These are phyloP conservation scores for Raja brachyura DNA, from an alignment of 2,113 vertebrate genomes.

Conservation along the genomic window DNA sequence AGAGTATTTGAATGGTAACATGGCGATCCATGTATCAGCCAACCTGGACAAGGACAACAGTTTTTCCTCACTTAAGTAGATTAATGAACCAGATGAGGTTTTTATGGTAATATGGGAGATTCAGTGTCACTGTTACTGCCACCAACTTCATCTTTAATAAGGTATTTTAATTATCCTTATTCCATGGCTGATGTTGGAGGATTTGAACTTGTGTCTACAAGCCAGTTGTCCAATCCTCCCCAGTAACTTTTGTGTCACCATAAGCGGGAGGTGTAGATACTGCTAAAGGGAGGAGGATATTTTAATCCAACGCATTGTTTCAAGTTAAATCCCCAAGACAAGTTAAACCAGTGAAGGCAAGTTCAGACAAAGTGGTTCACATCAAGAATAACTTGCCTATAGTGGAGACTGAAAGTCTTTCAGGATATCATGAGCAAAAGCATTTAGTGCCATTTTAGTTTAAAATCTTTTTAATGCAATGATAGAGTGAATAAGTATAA, in stretches of 20 bases:
- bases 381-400: not conserved
- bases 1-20: not conserved
- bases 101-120: too few relatives aligned
- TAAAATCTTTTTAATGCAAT: not conserved
- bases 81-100: too few relatives aligned
- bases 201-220: too few relatives aligned
- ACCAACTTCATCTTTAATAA: too few relatives aligned
- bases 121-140: too few relatives aligned
- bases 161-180: too few relatives aligned
- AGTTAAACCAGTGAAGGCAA: not conserved
- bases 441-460: not conserved
- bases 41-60: too few relatives aligned
- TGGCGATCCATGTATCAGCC: too few relatives aligned
- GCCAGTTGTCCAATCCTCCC: too few relatives aligned
- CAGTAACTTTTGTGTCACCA: too few relatives aligned
- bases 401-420: not conserved
- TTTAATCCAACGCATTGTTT: not conserved
- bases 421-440: not conserved
- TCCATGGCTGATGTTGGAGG: too few relatives aligned
- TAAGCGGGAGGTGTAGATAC: not conserved
- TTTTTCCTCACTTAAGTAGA: too few relatives aligned
- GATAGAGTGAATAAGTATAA: not conserved
- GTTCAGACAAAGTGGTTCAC: not conserved
- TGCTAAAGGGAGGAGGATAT: not conserved
- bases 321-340: not conserved